Evolutionary conservation across 2,797 vertebrate species (phyloP), one percentile per base, ranked within the genome.

Genomic region (Cephalopachus bancanus): DNA sequence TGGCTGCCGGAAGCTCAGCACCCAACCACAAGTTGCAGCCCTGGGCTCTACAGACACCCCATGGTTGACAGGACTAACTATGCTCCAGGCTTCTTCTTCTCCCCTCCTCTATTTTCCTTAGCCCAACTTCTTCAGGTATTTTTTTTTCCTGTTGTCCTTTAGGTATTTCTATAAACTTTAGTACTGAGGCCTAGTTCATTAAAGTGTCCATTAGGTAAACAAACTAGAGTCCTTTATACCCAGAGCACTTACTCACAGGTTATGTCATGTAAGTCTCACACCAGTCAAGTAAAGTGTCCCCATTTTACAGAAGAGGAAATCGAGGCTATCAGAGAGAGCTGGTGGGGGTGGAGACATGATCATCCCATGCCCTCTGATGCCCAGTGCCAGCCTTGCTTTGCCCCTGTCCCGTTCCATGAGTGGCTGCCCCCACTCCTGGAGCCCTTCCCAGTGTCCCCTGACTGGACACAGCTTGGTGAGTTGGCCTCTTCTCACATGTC

Each of bases 91-190:
- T 14, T 2, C 71, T 30, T 60, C 44, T 7, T 20, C 11, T 49
- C 64, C 24, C 11, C 76, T n/a, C 5, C 55, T 8, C n/a, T 64
- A 0, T 55, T 60, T 69, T 93, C 62, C 64, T 71, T 49, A 65
- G 72, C 26, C 67, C 44, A 17, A 1, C 19, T 65, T 62, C 60
- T 87, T 24, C 59, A 26, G 2, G 37, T 64, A 57, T 14, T 67
- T 71, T 59, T 20, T 55, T 26, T 20, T 20, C 19, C 60, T 44
- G 2, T 81, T 60, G 60, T 44, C 60, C 60, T 94, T 80, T 79
- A 83, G 76, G 53, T 64, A 69, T 60, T 89, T 95, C 81, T 59
- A 79, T 75, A 80, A 67, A 78, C 83, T 79, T 92, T 67, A 94
- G 76, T 80, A 69, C 49, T 9, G 16, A 94, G 64, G 53, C 15